Conservation (phyloP, 2,113 vertebrate genomes). For the Nothoprocta pentlandii region DNA sequence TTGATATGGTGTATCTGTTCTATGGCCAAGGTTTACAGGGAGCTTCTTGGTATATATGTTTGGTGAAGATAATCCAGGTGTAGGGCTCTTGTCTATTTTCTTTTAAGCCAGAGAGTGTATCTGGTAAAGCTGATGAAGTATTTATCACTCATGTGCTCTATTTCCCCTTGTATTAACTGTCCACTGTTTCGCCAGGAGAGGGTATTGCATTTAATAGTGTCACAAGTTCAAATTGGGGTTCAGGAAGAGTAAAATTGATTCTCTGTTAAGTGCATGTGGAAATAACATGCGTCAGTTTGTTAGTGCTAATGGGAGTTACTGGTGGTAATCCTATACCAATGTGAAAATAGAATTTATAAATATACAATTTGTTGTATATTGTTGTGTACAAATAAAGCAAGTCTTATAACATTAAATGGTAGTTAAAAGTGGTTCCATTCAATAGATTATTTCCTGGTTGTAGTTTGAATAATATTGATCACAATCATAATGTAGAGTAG, state of each 20-base stretch:
- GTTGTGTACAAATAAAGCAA: background rate
- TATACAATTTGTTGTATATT: background rate
- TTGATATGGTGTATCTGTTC: background rate
- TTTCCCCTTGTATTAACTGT: background rate
- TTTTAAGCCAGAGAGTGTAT: background rate
- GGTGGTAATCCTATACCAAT: background rate
- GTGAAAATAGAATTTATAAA: background rate
- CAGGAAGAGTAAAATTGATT: constrained; percentile 8
- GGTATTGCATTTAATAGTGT: constrained; percentile 15
- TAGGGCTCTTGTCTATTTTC: background rate
- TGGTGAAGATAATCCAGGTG: background rate
- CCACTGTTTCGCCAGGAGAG: background rate
- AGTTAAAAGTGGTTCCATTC: background rate
- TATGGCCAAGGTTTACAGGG: background rate
- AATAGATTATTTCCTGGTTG: background rate
- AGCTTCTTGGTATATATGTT: background rate
- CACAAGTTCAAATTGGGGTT: constrained; percentile 7
- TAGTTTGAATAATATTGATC: background rate
- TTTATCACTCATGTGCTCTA: background rate
- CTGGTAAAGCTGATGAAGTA: background rate
- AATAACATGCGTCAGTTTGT: background rate
- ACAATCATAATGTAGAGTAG: constrained; percentile 10
- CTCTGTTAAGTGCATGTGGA: background rate
- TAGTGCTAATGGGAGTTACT: background rate
- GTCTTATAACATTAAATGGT: background rate